Evolutionary conservation across 92 coral and sea anemone genomes (phyloP).

Genomic region (Umimayanthus kanabou): DNA sequence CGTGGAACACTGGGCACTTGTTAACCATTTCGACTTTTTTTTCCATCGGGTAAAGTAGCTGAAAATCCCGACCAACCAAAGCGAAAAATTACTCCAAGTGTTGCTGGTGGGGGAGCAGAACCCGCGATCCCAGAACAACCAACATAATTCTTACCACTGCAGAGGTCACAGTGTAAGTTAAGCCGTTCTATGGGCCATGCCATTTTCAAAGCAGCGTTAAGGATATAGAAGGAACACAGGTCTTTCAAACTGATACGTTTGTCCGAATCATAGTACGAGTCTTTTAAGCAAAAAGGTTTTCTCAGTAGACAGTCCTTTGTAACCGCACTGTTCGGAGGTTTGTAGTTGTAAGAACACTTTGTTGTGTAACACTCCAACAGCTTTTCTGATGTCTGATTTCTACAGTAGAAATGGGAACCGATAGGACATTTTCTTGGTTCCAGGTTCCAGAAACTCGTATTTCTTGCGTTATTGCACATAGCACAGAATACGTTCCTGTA

Average conservation of each 20-base stretch:
- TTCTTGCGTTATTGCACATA: not conserved
- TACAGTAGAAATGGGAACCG: not conserved
- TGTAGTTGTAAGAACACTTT: not conserved
- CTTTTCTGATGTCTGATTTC: not conserved
- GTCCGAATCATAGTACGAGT: not conserved
- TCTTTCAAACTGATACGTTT: not conserved
- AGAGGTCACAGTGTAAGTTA: not conserved
- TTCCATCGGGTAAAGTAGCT: not conserved
- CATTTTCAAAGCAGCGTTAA: not conserved
- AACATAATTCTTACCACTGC: not conserved
- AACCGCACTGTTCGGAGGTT: not conserved
- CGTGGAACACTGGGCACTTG: not conserved
- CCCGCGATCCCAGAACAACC: too few relatives aligned
- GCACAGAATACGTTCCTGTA: conserved; percentile 7
- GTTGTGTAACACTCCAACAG: not conserved
- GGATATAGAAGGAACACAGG: not conserved
- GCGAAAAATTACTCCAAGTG: not conserved
- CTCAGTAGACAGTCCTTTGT: not conserved
- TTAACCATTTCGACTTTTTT: not conserved
- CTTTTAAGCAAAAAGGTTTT: not conserved
- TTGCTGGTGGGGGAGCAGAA: not conserved
- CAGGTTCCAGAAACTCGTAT: not conserved
- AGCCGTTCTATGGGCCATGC: too few relatives aligned
- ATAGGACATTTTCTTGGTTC: not conserved
- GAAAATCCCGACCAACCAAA: not conserved